Percentiles rank a stretch among this genome's conserved stretches.
These are phyloP conservation scores for Sminthopsis crassicaudata DNA, from an alignment of 2,113 vertebrate genomes.

Conservation along the genomic window DNA sequence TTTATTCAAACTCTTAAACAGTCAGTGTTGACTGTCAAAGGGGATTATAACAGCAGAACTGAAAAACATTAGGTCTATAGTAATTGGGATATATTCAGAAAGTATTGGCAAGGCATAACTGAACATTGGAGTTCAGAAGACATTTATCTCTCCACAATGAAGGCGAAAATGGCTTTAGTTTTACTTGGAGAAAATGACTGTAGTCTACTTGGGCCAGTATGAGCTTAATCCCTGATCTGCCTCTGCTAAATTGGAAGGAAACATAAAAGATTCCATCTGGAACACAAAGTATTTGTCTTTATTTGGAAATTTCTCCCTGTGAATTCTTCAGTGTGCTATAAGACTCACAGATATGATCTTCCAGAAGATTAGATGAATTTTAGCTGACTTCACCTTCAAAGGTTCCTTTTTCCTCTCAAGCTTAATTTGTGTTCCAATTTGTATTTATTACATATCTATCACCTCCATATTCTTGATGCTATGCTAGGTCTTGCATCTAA, in stretches of 20 bases:
- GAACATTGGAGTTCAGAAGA: not conserved
- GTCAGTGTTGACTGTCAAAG: not conserved
- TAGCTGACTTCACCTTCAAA: constrained; percentile 23
- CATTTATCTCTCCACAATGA: constrained; percentile 47
- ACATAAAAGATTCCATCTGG: constrained; percentile 44
- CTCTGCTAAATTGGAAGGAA: constrained; percentile 48
- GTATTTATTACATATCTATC: not conserved
- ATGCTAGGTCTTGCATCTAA: not conserved
- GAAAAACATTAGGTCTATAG: not conserved
- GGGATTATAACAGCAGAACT: not conserved
- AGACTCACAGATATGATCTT: constrained; percentile 35
- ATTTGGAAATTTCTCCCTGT: constrained; percentile 2
- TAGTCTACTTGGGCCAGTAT: not conserved
- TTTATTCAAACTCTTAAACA: not conserved
- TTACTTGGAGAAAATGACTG: constrained; percentile 15
- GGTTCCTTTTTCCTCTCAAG: not conserved
- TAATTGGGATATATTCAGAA: not conserved
- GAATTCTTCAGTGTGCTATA: constrained; percentile 37
- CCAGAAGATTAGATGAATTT: constrained; percentile 34
- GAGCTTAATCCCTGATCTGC: constrained; percentile 38
- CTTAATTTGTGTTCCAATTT: constrained; percentile 16
- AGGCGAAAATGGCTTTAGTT: constrained; percentile 2
- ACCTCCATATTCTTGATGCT: not conserved
- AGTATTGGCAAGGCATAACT: not conserved
- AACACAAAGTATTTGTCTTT: not conserved